These are phyloP conservation scores for Dryoscopus gambensis DNA, from an alignment of 2,113 vertebrate species.

Conservation along the genomic window DNA sequence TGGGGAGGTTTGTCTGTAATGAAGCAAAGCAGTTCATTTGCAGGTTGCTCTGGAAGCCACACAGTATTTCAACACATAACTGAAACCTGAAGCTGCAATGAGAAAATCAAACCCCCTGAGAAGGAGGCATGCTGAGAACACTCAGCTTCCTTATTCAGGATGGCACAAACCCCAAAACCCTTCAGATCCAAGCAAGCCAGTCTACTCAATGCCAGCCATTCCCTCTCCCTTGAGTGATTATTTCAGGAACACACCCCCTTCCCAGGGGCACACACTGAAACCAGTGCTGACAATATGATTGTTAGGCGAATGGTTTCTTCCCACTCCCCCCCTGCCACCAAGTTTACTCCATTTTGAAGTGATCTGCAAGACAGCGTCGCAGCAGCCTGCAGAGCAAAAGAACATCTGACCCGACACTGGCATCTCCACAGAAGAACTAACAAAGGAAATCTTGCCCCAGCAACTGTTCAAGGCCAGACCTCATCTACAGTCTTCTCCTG, in stretches of 20 bases:
- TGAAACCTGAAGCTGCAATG: neutral
- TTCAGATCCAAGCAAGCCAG: neutral
- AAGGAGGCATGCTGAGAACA: neutral
- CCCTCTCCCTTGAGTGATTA: neutral
- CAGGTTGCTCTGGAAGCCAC: neutral
- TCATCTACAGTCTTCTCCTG: neutral
- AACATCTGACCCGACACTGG: accelerated
- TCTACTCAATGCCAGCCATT: neutral
- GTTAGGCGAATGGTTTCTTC: neutral
- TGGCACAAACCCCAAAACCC: neutral
- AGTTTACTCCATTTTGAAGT: neutral
- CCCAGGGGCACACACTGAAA: neutral
- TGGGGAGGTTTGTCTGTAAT: conserved; percentile 93
- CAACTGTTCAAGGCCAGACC: neutral
- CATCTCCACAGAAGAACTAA: neutral
- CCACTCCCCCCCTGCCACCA: accelerated
- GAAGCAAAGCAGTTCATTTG: neutral
- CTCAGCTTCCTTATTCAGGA: neutral
- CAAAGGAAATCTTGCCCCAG: neutral
- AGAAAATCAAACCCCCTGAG: neutral
- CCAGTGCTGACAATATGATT: neutral
- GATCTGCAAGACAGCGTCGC: neutral
- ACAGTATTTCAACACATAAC: neutral
- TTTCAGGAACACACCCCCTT: neutral
- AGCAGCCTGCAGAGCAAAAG: neutral